phyloP scores from a whole-genome alignment of 2,113 vertebrate genomes.

The Diadophis punctatus region DNA sequence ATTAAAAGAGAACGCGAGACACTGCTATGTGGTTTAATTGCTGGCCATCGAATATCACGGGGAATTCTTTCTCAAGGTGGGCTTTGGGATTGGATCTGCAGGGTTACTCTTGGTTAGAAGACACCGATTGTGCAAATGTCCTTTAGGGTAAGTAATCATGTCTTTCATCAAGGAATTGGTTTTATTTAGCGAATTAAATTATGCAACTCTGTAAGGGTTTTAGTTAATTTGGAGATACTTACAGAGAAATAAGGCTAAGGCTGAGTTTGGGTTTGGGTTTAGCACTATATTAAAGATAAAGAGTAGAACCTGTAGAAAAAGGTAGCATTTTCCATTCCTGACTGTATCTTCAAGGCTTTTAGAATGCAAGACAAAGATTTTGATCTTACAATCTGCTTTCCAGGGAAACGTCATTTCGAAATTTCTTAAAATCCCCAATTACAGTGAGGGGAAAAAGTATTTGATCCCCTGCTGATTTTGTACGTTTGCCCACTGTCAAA shows the following conservation, averaged over 20 bases:
- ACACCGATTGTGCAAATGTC: background rate
- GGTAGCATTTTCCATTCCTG: background rate
- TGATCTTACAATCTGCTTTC: background rate
- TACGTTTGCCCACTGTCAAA: no score
- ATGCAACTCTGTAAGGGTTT: background rate
- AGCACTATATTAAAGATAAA: background rate
- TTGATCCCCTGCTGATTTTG: no score
- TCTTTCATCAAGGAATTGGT: background rate
- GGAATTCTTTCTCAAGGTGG: background rate
- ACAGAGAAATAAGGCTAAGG: background rate
- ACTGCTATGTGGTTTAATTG: background rate
- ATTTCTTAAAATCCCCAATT: background rate
- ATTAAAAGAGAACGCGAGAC: background rate
- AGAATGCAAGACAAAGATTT: background rate
- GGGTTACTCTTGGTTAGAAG: background rate
- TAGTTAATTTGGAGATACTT: background rate
- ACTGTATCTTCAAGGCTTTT: background rate
- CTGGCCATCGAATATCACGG: background rate
- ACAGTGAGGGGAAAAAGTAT: no score
- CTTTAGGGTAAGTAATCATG: slow-evolving; percentile 3
- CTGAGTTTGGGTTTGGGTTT: background rate
- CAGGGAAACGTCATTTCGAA: background rate
- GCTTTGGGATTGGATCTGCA: background rate
- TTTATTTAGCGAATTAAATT: background rate
- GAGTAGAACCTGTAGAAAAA: background rate